Conservation (phyloP, 2,113 vertebrate genomes). For the Holacanthus passer region DNA sequence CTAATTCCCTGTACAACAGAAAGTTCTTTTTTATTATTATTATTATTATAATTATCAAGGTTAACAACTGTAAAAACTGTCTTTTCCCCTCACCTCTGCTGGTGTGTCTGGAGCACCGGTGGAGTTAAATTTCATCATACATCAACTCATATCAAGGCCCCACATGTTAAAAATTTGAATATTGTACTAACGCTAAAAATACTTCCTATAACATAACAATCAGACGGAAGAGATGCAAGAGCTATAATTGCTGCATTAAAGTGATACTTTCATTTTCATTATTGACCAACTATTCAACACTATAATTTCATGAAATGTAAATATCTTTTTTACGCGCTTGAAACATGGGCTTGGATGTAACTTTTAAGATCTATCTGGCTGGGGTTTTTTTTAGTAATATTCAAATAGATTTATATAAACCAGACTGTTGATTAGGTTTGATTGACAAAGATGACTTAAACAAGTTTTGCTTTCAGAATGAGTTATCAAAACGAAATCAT, state of each 20-base stretch:
- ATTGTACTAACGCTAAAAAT: slow-evolving; percentile 35
- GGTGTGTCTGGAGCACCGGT: background rate
- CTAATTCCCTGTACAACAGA: background rate
- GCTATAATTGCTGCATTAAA: slow-evolving; percentile 52
- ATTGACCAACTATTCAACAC: background rate
- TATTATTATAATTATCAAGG: background rate
- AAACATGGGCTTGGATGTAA: background rate
- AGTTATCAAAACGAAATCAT: background rate
- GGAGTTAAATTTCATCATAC: slow-evolving; percentile 23
- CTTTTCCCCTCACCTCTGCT: background rate
- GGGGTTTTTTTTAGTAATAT: too few relatives aligned
- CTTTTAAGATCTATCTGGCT: background rate
- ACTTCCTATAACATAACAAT: slow-evolving; percentile 75
- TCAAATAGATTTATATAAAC: background rate
- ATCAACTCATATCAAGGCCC: slow-evolving; percentile 35
- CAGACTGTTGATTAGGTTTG: background rate
- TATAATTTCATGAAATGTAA: background rate
- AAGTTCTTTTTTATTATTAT: background rate
- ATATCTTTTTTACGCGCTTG: background rate
- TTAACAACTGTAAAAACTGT: background rate
- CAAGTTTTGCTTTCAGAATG: background rate
- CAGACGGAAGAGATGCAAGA: slow-evolving; percentile 33
- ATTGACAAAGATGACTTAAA: background rate
- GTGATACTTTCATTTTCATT: background rate
- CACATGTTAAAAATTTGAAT: slow-evolving; percentile 46